These are phyloP conservation scores for Sebastes goodei DNA, from an alignment of 2,797 vertebrate species.

Conservation along the genomic window DNA sequence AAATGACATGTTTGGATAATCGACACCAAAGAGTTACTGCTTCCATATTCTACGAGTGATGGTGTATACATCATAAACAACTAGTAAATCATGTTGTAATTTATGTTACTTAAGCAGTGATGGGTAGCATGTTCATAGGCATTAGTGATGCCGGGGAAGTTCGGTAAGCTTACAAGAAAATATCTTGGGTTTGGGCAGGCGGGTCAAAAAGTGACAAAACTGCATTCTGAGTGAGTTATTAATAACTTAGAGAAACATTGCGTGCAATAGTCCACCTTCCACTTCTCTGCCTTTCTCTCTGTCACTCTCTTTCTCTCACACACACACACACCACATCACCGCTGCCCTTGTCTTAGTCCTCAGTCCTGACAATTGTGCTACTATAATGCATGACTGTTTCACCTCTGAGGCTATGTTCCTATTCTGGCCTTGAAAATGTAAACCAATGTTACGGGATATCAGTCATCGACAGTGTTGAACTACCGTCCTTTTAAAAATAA, in stretches of 20 bases:
- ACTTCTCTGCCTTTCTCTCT: background rate
- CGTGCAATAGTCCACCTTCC: background rate
- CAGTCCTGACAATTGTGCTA: background rate
- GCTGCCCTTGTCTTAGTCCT: background rate
- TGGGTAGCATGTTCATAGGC: background rate
- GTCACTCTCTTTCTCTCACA: background rate
- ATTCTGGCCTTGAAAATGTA: background rate
- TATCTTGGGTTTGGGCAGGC: background rate
- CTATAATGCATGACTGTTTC: background rate
- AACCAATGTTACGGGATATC: background rate
- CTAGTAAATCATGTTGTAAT: background rate
- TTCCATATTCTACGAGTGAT: background rate
- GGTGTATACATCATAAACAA: background rate
- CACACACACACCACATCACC: background rate
- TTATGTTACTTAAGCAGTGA: background rate
- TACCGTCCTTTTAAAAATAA: background rate
- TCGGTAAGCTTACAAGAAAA: background rate
- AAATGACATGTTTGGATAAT: constrained; percentile 33
- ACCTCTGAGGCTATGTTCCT: background rate
- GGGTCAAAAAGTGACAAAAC: background rate
- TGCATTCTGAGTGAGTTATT: background rate
- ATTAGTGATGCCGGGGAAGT: background rate
- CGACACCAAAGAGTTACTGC: background rate
- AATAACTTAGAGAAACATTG: background rate
- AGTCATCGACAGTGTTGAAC: background rate